Evolutionary conservation across 2,797 vertebrate genomes (phyloP).

Genomic region (Poecilia gillii): DNA sequence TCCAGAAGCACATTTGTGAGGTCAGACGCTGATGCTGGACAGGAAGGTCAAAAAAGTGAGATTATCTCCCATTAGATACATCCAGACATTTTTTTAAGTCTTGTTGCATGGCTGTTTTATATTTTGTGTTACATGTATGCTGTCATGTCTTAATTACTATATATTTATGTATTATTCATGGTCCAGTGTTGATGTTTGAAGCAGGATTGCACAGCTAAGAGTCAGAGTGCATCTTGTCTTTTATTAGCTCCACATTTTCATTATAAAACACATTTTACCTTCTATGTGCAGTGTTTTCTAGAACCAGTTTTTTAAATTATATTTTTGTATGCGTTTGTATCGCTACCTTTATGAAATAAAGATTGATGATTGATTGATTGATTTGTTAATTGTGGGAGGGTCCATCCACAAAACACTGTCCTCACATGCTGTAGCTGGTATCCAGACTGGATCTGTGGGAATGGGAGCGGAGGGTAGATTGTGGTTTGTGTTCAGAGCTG

Average conservation of each 20-base stretch:
- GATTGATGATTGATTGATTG: no score
- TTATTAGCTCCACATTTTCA: neutral
- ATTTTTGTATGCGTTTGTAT: no score
- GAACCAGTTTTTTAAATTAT: no score
- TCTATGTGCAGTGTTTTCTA: no score
- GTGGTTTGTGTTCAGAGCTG: constrained; percentile 28
- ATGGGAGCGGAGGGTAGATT: constrained; percentile 1
- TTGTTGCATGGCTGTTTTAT: neutral
- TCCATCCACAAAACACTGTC: neutral
- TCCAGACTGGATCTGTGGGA: constrained; percentile 10
- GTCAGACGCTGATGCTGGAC: no score
- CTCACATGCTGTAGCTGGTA: neutral
- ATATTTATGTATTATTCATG: neutral
- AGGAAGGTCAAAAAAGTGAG: neutral
- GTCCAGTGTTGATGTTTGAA: neutral
- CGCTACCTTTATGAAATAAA: fast-evolving
- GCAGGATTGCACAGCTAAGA: neutral
- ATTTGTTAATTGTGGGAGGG: no score
- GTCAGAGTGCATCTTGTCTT: neutral
- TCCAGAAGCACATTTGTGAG: no score
- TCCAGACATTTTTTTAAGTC: neutral
- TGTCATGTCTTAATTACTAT: neutral
- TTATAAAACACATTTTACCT: no score
- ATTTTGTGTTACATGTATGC: neutral
- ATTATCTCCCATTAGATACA: neutral